Base-by-base conservation (phyloP, 2,113 vertebrate species). In the Micronycteris hirsuta region DNA sequence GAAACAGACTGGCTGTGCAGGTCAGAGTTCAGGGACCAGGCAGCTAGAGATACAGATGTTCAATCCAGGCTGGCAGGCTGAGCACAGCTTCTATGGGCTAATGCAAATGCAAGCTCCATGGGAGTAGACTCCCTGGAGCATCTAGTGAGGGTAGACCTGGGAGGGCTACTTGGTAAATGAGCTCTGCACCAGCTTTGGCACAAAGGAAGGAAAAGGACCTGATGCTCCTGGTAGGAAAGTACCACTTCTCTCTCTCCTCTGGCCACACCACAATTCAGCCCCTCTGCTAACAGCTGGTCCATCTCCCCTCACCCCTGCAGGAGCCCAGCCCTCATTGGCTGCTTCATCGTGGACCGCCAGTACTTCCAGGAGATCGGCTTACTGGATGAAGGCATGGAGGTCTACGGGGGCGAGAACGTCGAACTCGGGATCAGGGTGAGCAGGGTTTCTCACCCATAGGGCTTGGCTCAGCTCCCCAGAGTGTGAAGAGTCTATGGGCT, bases 321-420 rank as follows among this genome's bases (percentile, higher is more conserved):
- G 98, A 99, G 99, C 96, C 99, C 99, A 0, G 99, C 99, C n/a
- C 98, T 99, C 98, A 99, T 99, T 97, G 99, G 99, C 97, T 99
- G 99, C 98, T 99, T 99, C 94, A 99, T 99, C 97, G 99, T 99
- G 98, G 99, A 99, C 86, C 98, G 99, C 97, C 98, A 99, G 89
- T 99, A 99, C 97, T 99, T 99, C 98, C 99, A 99, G 90, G 99
- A 99, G 98, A 99, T 99, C 38, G 99, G 99, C 71, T 98, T 99
- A 70, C 97, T 99, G 95, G 99, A 99, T 71, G 99, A 99, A 98
- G 99, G 99, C 93, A 99, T 99, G 99, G 99, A 99, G 97, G 99
- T 99, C 47, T 99, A 99, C 0, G 99, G 99, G 67, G 99, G 99
- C 87, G 99, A 99, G 96, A 99, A 99, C 19, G 99, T 99, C 63